phyloP scores from a whole-genome alignment of 2,888 invertebrate genomes.

The Elaeidobius kamerunicus region DNA sequence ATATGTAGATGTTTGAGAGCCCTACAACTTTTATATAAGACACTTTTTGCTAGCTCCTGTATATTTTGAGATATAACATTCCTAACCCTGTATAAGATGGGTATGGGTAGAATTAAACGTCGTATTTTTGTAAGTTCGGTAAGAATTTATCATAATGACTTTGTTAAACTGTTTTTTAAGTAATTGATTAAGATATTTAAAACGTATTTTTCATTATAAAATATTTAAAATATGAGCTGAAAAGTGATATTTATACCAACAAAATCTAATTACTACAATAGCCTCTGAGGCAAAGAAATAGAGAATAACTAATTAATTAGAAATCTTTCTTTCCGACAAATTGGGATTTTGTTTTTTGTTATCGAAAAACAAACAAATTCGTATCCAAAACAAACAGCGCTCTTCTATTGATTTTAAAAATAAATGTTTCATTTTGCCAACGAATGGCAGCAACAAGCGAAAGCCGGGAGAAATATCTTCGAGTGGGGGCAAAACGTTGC shows the following conservation, averaged over 20 bases:
- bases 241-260: conserved; percentile 15
- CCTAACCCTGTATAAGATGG: too few species aligned
- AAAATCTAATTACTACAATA: conserved; percentile 27
- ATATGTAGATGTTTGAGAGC: too few species aligned
- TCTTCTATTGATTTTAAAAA: conserved; percentile 31
- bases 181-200: too few species aligned
- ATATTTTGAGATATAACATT: too few species aligned
- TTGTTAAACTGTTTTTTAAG: too few species aligned
- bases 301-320: conserved; percentile 31
- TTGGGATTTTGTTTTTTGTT: conserved; percentile 28
- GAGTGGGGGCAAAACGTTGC: conserved; percentile 21
- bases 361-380: conserved; percentile 30
- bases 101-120: too few species aligned
- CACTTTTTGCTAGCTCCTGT: too few species aligned
- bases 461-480: conserved; percentile 14
- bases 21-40: too few species aligned
- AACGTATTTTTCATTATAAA: too few species aligned
- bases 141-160: too few species aligned
- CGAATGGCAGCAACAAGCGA: conserved; percentile 24
- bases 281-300: conserved; percentile 19
- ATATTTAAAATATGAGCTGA: too few species aligned
- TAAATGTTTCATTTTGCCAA: conserved; percentile 28
- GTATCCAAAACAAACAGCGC: conserved; percentile 26
- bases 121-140: too few species aligned
- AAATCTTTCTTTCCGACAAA: conserved; percentile 24